Base-by-base conservation (phyloP, 1,140 invertebrate genomes). In the Drosophila littoralis region DNA sequence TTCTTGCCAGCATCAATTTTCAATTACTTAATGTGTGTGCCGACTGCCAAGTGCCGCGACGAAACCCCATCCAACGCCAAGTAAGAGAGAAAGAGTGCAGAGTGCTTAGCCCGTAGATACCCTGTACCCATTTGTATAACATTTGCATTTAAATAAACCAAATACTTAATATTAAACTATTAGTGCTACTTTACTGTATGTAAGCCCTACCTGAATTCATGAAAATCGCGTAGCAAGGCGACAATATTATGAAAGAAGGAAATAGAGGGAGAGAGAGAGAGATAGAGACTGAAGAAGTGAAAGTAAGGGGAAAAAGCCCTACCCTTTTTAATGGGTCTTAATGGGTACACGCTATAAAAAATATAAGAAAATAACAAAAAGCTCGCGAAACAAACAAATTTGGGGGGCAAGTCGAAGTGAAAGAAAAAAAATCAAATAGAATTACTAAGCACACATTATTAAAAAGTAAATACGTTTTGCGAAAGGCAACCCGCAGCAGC, bases 11-110 rank as follows among this genome's bases (percentile, higher is more conserved):
- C 68, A 65, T 68, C 69, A 68, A 63, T 79, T 79, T 79, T 38
- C 76, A 79, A 79, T 79, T 79, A 79, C 76, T 79, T 79, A 79
- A 79, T 79, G 67, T 76, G 55, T 75, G 66, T 69, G 46, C 51
- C 50, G 43, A 74, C 35, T 65, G 60, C 10, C 28, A 51, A 65
- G 42, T 52, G 72, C 10, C 32, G 22, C 45, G 42, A 45, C 28
- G n/a, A 42, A 22, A 1, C 40, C 15, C 10, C 35, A 10, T 45
- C 17, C 55, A 22, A 3, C 45, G 32, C 32, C 51, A 9, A 28
- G 22, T 28, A 28, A 4, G 4, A 28, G 3, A 28, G 22, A 28
- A 28, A 28, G 22, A 28, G 22, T 28, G 22, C 22, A 28, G 4
- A 28, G 7, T 33, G 33, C 32, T 54, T 7, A 54, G n/a, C 13